Conservation (phyloP, 1,140 invertebrate species). For the Diprion similis region DNA sequence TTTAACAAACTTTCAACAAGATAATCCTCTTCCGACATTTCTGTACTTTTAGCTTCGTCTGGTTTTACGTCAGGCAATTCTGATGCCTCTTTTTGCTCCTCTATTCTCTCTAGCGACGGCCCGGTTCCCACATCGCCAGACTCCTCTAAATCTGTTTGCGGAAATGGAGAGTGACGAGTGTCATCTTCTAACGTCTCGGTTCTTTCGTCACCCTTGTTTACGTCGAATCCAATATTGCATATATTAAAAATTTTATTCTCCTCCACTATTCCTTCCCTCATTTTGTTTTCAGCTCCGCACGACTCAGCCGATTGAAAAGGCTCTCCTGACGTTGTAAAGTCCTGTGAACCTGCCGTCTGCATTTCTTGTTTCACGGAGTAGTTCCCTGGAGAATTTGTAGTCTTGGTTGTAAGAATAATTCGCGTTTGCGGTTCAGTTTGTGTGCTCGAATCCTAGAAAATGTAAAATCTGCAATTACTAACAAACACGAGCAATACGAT, state of each 20-base stretch:
- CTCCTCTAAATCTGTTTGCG: not conserved
- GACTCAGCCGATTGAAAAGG: conserved; percentile 24
- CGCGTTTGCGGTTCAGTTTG: conserved; percentile 50
- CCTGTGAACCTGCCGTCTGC: conserved; percentile 24
- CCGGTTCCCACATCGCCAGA: conserved; percentile 23
- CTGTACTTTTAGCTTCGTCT: conserved; percentile 16
- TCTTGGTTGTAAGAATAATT: conserved; percentile 40
- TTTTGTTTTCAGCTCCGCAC: conserved; percentile 25
- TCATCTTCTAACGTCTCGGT: not conserved
- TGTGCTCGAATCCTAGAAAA: conserved; percentile 49
- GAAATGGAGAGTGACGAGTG: not conserved
- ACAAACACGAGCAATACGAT: not conserved
- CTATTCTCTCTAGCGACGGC: conserved; percentile 43
- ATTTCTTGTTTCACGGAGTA: conserved; percentile 55
- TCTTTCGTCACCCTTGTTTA: not conserved
- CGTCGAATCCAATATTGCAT: conserved; percentile 49
- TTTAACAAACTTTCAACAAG: conserved; percentile 26
- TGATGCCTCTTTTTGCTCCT: conserved; percentile 48
- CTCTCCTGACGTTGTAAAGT: conserved; percentile 34
- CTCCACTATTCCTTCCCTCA: conserved; percentile 35
- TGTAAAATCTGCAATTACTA: not conserved
- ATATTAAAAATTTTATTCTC: conserved; percentile 53
- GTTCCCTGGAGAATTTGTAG: conserved; percentile 33
- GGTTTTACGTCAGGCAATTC: conserved; percentile 38
- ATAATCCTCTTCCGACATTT: conserved; percentile 26